Conservation (phyloP, 1,140 invertebrate genomes). For the Asobara japonica region DNA sequence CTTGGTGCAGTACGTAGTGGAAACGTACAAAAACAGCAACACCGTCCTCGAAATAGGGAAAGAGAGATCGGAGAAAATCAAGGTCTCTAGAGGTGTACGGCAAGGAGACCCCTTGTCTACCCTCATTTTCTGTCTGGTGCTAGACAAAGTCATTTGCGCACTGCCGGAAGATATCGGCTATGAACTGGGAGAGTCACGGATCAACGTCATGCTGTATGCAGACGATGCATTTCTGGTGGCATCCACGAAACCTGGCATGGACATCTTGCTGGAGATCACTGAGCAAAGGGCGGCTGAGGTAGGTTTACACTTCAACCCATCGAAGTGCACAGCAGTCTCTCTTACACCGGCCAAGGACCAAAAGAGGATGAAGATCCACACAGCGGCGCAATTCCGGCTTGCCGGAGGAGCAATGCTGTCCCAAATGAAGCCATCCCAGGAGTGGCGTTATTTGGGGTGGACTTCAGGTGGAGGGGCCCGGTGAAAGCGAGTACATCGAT, state of each 20-base stretch:
- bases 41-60: slow-evolving; percentile 24
- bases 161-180: slow-evolving; percentile 28
- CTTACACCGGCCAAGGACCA: slow-evolving; percentile 38
- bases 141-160: slow-evolving; percentile 27
- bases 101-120: slow-evolving; percentile 48
- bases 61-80: not conserved
- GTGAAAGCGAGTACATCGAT: too few species aligned
- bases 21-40: slow-evolving; percentile 16
- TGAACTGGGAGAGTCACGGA: too few species aligned
- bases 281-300: slow-evolving; percentile 29
- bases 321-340: slow-evolving; percentile 51
- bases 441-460: slow-evolving; percentile 25
- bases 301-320: slow-evolving; percentile 48
- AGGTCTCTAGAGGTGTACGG: slow-evolving; percentile 29
- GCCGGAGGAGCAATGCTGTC: not conserved
- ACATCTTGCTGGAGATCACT: slow-evolving; percentile 10
- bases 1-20: slow-evolving; percentile 15
- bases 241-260: slow-evolving; percentile 42
- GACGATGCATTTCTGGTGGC: slow-evolving; percentile 58
- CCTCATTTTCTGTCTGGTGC: slow-evolving; percentile 35
- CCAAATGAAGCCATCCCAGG: not conserved
- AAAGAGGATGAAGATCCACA: slow-evolving; percentile 32
- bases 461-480: slow-evolving; percentile 13
- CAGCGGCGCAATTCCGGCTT: not conserved
- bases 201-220: slow-evolving; percentile 54